Conservation (phyloP, 1,140 invertebrate species). For the Thereuonema tuberculata region DNA sequence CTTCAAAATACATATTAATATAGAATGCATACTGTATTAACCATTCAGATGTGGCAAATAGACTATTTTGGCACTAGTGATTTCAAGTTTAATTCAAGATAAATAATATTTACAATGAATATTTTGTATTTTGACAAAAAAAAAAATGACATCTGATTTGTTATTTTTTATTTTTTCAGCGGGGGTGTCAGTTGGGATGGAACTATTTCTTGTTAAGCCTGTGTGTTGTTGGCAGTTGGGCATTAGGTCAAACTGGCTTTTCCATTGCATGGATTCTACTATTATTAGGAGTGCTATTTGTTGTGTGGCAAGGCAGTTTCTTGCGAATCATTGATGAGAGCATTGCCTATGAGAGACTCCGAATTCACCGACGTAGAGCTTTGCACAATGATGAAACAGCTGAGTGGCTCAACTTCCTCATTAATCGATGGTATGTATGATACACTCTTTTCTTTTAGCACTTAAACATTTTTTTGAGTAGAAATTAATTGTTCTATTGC, state of each 20-base stretch:
- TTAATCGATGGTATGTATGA: constrained; percentile 37
- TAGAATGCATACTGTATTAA: too few relatives aligned
- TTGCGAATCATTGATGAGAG: constrained; percentile 25
- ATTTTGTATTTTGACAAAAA: too few relatives aligned
- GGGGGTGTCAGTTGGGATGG: not conserved
- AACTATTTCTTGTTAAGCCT: constrained; percentile 15
- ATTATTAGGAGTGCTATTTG: constrained; percentile 26
- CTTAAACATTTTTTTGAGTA: too few relatives aligned
- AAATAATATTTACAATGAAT: too few relatives aligned
- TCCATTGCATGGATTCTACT: constrained; percentile 32
- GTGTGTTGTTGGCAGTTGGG: constrained; percentile 26
- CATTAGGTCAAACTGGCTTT: constrained; percentile 27
- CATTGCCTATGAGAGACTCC: constrained; percentile 29
- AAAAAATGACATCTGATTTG: too few relatives aligned
- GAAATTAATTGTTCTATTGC: too few relatives aligned
- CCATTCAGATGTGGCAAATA: too few relatives aligned
- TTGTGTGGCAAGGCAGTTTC: constrained; percentile 26
- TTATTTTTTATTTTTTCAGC: too few relatives aligned
- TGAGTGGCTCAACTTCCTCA: constrained; percentile 40
- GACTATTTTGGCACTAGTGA: too few relatives aligned
- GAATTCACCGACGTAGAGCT: constrained; percentile 34
- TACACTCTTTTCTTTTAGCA: not conserved
- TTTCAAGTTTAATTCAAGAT: too few relatives aligned
- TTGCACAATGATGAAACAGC: constrained; percentile 38
- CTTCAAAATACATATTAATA: too few relatives aligned